phyloP scores from a whole-genome alignment of 2,113 vertebrate genomes.

The Vireo altiloquus region DNA sequence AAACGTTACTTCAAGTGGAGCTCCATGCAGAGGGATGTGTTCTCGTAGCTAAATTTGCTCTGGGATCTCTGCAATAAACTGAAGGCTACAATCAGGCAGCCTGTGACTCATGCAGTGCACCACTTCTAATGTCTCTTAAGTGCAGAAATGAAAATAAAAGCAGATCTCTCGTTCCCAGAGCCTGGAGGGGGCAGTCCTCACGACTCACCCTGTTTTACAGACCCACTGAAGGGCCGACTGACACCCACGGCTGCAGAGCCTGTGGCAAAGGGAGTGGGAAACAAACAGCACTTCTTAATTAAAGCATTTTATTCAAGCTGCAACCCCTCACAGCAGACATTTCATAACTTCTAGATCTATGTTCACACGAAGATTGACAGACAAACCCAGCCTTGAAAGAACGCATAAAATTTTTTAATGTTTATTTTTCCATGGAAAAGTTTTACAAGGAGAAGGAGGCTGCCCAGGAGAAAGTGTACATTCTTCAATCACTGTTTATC shows the following conservation, averaged over 20 bases:
- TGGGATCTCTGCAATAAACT: background rate
- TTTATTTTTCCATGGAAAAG: constrained; percentile 53
- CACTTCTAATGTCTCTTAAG: background rate
- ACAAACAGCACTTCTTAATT: background rate
- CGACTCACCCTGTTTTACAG: background rate
- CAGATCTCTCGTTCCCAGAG: background rate
- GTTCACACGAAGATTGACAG: background rate
- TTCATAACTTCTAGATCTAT: background rate
- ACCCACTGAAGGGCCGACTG: background rate
- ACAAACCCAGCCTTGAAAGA: background rate
- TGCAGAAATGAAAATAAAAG: background rate
- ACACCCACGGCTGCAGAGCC: background rate
- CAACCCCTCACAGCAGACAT: background rate
- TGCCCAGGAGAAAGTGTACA: constrained; percentile 6
- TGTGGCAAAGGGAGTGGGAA: background rate
- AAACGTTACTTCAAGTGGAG: background rate
- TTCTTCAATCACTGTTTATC: constrained; percentile 44
- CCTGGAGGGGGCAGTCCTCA: background rate
- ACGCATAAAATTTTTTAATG: background rate
- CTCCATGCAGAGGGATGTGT: background rate
- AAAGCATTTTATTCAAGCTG: background rate
- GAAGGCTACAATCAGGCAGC: background rate
- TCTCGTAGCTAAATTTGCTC: background rate
- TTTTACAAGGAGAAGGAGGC: constrained; percentile 9
- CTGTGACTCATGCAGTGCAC: background rate